phyloP scores from a whole-genome alignment of 2,797 vertebrate species.

The Halcyon chelicuti region DNA sequence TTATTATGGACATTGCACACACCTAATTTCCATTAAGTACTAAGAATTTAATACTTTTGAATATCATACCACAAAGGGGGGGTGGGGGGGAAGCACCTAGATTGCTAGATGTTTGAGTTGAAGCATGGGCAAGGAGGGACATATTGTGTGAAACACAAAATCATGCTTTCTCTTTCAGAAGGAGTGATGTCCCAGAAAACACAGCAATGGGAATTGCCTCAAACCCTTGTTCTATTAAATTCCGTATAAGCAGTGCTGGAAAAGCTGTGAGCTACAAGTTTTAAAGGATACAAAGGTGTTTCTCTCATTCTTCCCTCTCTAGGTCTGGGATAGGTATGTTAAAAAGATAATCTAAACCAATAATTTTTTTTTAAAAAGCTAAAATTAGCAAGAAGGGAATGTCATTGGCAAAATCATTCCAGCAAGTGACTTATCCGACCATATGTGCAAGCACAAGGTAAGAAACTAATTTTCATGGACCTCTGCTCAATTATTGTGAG shows the following conservation, averaged over 20 bases:
- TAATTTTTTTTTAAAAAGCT: neutral
- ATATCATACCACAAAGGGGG: neutral
- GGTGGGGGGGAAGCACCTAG: no score
- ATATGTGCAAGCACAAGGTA: conserved; percentile 28
- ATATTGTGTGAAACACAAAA: neutral
- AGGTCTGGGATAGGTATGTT: neutral
- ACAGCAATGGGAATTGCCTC: neutral
- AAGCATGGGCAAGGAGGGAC: neutral
- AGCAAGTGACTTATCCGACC: neutral
- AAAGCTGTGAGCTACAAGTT: neutral
- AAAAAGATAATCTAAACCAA: neutral
- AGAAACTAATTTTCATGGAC: conserved; percentile 65
- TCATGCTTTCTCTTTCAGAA: neutral
- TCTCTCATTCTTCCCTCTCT: neutral
- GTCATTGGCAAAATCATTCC: conserved; percentile 12
- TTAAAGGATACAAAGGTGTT: neutral
- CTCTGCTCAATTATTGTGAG: conserved; percentile 37
- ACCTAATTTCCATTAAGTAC: neutral
- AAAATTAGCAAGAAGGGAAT: neutral
- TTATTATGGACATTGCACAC: neutral
- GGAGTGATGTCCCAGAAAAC: neutral
- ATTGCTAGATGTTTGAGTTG: neutral
- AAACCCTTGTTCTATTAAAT: neutral
- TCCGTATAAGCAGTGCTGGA: neutral
- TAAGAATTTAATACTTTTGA: neutral